Base-by-base conservation (phyloP, 2,888 invertebrate species). In the Trissolcus brochymenae region DNA sequence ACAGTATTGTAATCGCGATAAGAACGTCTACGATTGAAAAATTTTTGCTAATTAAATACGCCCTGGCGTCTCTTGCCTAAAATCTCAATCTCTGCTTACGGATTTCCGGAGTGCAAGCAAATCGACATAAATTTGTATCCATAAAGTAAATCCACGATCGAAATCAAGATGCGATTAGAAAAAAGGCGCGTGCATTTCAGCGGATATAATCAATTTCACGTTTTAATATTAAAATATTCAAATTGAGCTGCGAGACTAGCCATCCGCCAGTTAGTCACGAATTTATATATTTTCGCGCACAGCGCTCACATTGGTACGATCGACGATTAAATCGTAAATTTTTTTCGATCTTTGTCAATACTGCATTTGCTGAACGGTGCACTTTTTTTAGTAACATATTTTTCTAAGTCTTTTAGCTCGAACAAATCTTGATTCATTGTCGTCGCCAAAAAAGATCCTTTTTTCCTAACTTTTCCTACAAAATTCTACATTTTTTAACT, bases 211-310 rank as follows among this genome's bases (percentile, higher is more conserved):
- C 55, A 61, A 60, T 67, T 56, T 14, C 19, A 7, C 16, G 43
- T 61, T 61, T 61, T 55, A 73, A 73, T 66, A 61, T 61, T 73
- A 46, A 73, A 61, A 73, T 73, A 73, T 66, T 73, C 73, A 73
- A 66, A 66, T 73, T 56, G 19, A 14, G 25, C 43, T 50, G 41
- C 40, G 55, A 57, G 55, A 62, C 49, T 53, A 17, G 40, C 46
- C 46, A 64, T 64, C 71, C 43, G 43, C 57, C 53, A 16, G 65
- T 70, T 70, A 50, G 50, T 55, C 50, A 56, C 49, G 53, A 60
- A 60, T 66, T 73, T 66, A 61, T 66, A 60, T 55, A 73, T 51
- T 66, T 61, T 66, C 19, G 25, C 25, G 25, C 16, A 21, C 56
- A 6, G 56, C 40, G 17, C 40, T 46, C 46, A 41, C 14, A 51